Evolutionary conservation across 2,888 invertebrate species (phyloP), one percentile per base, ranked within the genome.

Genomic region (Alcis repandata): DNA sequence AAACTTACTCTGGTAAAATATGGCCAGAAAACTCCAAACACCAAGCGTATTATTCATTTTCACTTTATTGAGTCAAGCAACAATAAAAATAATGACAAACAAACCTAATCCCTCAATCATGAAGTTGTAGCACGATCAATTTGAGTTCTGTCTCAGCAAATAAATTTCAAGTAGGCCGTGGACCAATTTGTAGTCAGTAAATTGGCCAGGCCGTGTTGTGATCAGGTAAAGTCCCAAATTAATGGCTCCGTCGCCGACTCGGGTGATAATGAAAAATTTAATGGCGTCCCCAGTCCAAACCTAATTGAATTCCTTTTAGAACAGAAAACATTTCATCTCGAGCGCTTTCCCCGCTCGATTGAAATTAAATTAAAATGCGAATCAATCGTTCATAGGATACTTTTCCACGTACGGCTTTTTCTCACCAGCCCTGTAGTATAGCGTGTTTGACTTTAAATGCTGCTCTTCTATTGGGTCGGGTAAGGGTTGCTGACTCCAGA

Each of bases 211-310:
- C 79, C 79, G 75, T 80, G 77, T 86, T 87, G 83, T 84, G 84
- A 86, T 88, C 83, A 82, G 78, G 79, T 83, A 79, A 84, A 85
- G 77, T 83, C 80, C 78, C 73, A 84, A 86, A 88, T 91, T 87
- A 90, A 90, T 88, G 83, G 83, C 65, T 63, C 70, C 72, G 75
- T 71, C 72, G 74, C 75, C 77, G 71, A 72, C 73, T 59, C 67
- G 75, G 75, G 79, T 79, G 81, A 86, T 89, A 87, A 91, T 89
- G 88, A 90, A 89, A 88, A 86, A 87, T 85, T 82, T 86, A 85
- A 89, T 84, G 79, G 81, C 78, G 69, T 78, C 75, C 75, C 74
- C 75, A 74, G 71, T 75, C 73, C 75, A 71, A 73, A 74, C 70
- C 68, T 83, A 89, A 89, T 89, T 88, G 83, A 87, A 90, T 89